phyloP scores from a whole-genome alignment of 1,140 invertebrate genomes.

The Kradibia gibbosae region DNA sequence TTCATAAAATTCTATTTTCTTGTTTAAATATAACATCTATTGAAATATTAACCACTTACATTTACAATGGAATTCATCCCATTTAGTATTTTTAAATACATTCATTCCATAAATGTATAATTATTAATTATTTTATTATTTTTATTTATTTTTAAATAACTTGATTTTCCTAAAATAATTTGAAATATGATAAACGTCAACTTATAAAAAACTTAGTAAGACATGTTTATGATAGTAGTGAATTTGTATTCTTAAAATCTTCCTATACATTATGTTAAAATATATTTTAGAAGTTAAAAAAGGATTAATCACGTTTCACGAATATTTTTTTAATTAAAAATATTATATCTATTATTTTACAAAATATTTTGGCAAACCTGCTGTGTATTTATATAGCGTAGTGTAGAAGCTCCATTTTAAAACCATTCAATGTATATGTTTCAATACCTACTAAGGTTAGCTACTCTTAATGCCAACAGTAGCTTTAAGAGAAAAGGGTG shows the following conservation, averaged over 20 bases:
- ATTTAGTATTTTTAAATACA: too few relatives aligned
- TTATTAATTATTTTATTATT: too few relatives aligned
- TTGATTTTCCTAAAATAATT: too few relatives aligned
- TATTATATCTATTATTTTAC: not conserved
- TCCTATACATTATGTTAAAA: not conserved
- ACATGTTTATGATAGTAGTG: too few relatives aligned
- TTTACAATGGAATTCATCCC: too few relatives aligned
- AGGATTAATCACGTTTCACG: not conserved
- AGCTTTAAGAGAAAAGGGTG: constrained; percentile 24
- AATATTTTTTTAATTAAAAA: not conserved
- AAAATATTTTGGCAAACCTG: not conserved
- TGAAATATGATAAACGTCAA: too few relatives aligned
- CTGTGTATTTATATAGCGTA: not conserved
- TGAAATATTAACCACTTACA: too few relatives aligned
- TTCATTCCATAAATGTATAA: too few relatives aligned
- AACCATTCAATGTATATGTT: not conserved
- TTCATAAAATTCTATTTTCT: too few relatives aligned
- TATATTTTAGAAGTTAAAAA: not conserved
- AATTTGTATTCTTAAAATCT: not conserved
- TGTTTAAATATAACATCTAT: too few relatives aligned
- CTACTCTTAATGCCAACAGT: constrained; percentile 1
- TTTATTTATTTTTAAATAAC: too few relatives aligned
- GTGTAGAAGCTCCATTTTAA: not conserved
- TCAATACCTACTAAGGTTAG: not conserved
- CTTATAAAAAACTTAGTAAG: too few relatives aligned